A percentile compares a stretch with the other conserved stretches of the same genome.
Conservation (phyloP, 2,888 invertebrate genomes). For the Euclidia mi region DNA sequence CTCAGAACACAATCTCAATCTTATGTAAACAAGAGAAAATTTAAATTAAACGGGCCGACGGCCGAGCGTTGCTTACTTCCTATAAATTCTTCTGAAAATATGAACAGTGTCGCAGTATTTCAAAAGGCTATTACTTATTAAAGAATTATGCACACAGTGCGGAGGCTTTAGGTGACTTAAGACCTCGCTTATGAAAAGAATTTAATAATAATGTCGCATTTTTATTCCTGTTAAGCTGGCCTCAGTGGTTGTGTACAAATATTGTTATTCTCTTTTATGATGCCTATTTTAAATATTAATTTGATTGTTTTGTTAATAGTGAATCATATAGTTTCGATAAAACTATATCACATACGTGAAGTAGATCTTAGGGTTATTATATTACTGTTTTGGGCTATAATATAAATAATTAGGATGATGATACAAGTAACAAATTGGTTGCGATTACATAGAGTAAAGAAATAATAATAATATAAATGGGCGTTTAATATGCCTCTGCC, state of each 20-base stretch:
- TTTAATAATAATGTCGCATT: constrained; percentile 68
- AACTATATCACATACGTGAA: no score
- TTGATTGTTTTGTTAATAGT: background rate
- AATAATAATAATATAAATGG: no score
- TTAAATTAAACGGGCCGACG: constrained; percentile 73
- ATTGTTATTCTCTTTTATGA: constrained; percentile 19
- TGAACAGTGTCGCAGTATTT: constrained; percentile 76
- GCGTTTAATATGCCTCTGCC: no score
- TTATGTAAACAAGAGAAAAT: constrained; percentile 81
- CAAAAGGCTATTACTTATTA: constrained; percentile 77
- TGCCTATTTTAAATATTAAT: background rate
- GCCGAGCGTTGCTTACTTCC: constrained; percentile 65
- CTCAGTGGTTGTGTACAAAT: constrained; percentile 48
- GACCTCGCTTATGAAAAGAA: constrained; percentile 64
- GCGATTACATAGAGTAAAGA: no score
- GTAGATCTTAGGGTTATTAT: no score
- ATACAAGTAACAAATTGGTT: no score
- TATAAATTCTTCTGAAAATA: constrained; percentile 77
- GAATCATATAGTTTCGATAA: no score
- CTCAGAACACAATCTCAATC: constrained; percentile 72
- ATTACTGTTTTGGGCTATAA: no score
- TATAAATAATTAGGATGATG: no score
- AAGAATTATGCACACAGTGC: constrained; percentile 77
- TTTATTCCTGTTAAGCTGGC: constrained; percentile 58
- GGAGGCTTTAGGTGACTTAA: constrained; percentile 65